Percentiles rank a stretch among this genome's conserved stretches.
These are phyloP conservation scores for Spodoptera littoralis DNA, from an alignment of 2,888 invertebrate genomes.

Conservation along the genomic window DNA sequence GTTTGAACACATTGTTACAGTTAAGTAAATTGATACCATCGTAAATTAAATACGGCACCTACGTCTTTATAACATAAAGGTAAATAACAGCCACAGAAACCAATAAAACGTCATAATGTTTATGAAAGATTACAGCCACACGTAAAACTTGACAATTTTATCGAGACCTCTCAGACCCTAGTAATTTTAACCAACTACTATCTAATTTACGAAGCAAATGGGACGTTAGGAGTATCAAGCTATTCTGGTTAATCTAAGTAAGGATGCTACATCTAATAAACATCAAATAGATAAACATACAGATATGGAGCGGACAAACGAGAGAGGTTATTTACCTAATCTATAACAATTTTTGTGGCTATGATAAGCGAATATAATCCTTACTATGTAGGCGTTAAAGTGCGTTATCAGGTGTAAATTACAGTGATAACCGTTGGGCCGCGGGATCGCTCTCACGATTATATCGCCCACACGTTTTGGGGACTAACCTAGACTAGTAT, in stretches of 20 bases:
- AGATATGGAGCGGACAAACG: conserved; percentile 68
- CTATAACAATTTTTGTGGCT: conserved; percentile 43
- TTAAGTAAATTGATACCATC: conserved; percentile 43
- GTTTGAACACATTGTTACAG: conserved; percentile 26
- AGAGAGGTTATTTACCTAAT: conserved; percentile 66
- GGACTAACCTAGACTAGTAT: conserved; percentile 58
- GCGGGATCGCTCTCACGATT: conserved; percentile 73
- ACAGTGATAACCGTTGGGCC: conserved; percentile 60
- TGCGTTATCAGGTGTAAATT: conserved; percentile 41
- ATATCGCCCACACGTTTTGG: conserved; percentile 69
- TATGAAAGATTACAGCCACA: conserved; percentile 60
- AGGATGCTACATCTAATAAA: conserved; percentile 68
- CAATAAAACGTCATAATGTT: conserved; percentile 53
- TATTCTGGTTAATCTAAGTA: conserved; percentile 55
- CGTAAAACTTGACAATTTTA: conserved; percentile 47
- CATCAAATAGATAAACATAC: conserved; percentile 68
- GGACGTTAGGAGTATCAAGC: conserved; percentile 28
- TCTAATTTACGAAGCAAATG: conserved; percentile 16
- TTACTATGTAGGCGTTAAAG: conserved; percentile 51
- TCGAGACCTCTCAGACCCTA: conserved; percentile 41
- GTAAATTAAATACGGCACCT: conserved; percentile 53
- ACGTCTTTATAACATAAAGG: conserved; percentile 46
- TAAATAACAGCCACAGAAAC: conserved; percentile 41
- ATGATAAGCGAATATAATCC: conserved; percentile 46
- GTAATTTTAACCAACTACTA: conserved; percentile 29